Base-by-base conservation (phyloP, 2,113 vertebrate species). In the Hippocampus abdominalis region DNA sequence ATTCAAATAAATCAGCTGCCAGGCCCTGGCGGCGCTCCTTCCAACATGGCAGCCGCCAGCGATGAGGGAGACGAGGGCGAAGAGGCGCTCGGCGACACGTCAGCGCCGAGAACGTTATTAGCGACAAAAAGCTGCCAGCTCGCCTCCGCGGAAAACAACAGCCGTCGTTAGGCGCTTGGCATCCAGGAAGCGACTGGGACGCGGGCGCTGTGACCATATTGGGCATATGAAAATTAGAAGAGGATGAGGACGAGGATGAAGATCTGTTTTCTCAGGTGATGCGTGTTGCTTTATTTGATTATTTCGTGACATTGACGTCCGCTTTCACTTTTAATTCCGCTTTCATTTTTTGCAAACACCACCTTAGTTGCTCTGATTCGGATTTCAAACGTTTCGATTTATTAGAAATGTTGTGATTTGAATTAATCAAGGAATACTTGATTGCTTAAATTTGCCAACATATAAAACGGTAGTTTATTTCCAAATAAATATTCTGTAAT, bases 1-100 rank as follows among this genome's bases (percentile, higher is more conserved):
- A 92, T 92, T 92, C 89, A 87, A 93, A 91, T 90, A 89, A 92
- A 92, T 91, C 91, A 92, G 89, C 86, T 86, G 86, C 87, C 71
- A 89, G 88, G 85, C 64, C 81, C 77, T 85, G 87, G 71, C 84
- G 74, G 72, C 66, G 70, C 75, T 86, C 75, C 75, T 71, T 82
- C 85, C 85, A 87, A 80, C 85, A 71, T 80, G 75, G 87, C 71
- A 79, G 83, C 76, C 46, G 77, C 70, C 77, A 73, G 72, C 80
- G 77, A 85, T 81, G 78, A 84, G 70, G 18, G 1, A 66, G 69
- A 40, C 68, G 73, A 74, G 64, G 46, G 16, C 46, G 46, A 49
- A 16, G 46, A 49, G 16, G 61, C 53, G 75, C 76, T 75, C 69
- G 64, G 59, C 75, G 86, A 81, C 81, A 82, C 83, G 81, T 88